Evolutionary conservation across 2,888 invertebrate genomes (phyloP).

Genomic region (Dexiosoma caninum): DNA sequence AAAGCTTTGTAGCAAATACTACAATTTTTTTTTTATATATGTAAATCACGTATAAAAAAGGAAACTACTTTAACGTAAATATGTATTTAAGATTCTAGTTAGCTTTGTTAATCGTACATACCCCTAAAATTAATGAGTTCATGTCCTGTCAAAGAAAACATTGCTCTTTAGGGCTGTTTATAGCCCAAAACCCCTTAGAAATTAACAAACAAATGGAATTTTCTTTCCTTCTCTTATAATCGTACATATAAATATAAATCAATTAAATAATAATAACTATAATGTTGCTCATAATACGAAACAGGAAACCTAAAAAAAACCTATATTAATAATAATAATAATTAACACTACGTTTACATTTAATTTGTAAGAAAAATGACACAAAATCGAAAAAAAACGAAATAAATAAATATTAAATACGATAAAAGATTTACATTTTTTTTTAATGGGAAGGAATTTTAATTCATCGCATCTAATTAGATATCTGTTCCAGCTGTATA

Average conservation of each 20-base stretch:
- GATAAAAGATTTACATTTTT: slow-evolving; percentile 22
- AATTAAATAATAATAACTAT: slow-evolving; percentile 28
- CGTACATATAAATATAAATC: slow-evolving; percentile 42
- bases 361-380: slow-evolving; percentile 52
- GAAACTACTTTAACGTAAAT: slow-evolving; percentile 37
- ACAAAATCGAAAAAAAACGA: slow-evolving; percentile 32
- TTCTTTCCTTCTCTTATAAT: slow-evolving; percentile 27
- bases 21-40: slow-evolving; percentile 36
- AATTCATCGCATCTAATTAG: no score
- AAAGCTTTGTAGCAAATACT: slow-evolving; percentile 59
- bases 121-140: neutral
- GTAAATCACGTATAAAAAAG: neutral
- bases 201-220: slow-evolving; percentile 21
- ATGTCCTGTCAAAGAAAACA: neutral
- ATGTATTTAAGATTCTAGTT: slow-evolving; percentile 60
- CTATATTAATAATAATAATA: slow-evolving; percentile 24
- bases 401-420: slow-evolving; percentile 58
- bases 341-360: slow-evolving; percentile 51
- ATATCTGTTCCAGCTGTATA: no score
- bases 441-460: slow-evolving; percentile 17
- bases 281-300: slow-evolving; percentile 58
- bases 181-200: neutral
- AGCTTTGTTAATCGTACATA: slow-evolving; percentile 59
- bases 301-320: slow-evolving; percentile 33
- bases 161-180: neutral